These are phyloP conservation scores for Bursaphelenchus okinawaensis DNA, from an alignment of 2,888 invertebrate species.

Conservation along the genomic window DNA sequence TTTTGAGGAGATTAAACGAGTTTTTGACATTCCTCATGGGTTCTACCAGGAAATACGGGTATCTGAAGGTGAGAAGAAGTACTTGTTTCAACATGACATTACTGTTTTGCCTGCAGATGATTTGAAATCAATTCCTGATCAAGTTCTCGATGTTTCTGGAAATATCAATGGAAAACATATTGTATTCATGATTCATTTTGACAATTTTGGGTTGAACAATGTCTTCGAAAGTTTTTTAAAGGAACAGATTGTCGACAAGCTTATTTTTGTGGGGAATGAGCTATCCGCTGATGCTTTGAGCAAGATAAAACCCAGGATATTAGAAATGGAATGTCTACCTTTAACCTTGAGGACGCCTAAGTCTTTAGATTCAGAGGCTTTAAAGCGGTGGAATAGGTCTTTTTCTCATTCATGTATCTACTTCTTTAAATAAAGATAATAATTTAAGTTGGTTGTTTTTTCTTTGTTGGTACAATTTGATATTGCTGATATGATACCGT, in stretches of 20 bases:
- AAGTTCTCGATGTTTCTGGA: neutral
- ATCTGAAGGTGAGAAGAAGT: neutral
- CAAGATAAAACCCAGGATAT: neutral
- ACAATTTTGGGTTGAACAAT: neutral
- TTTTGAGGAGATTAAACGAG: constrained; percentile 9
- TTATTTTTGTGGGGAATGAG: neutral
- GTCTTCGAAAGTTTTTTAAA: neutral
- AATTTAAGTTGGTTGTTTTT: neutral
- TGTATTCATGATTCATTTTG: neutral
- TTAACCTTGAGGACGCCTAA: neutral
- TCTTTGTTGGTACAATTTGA: too few species aligned
- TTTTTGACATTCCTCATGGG: constrained; percentile 2
- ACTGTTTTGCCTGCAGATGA: constrained; percentile 5
- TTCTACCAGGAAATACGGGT: constrained; percentile 15
- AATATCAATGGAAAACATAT: neutral
- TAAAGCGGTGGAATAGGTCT: neutral
- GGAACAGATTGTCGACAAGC: neutral
- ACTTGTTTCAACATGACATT: neutral
- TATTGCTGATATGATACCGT: too few species aligned
- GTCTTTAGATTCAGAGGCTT: neutral
- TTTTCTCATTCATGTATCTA: neutral
- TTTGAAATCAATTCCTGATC: neutral
- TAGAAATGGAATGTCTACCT: neutral
- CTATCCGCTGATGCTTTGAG: neutral
- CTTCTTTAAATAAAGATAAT: neutral